Conservation (phyloP, 37 sponge, comb jelly and placozoan genomes). For the Tethya wilhelma region DNA sequence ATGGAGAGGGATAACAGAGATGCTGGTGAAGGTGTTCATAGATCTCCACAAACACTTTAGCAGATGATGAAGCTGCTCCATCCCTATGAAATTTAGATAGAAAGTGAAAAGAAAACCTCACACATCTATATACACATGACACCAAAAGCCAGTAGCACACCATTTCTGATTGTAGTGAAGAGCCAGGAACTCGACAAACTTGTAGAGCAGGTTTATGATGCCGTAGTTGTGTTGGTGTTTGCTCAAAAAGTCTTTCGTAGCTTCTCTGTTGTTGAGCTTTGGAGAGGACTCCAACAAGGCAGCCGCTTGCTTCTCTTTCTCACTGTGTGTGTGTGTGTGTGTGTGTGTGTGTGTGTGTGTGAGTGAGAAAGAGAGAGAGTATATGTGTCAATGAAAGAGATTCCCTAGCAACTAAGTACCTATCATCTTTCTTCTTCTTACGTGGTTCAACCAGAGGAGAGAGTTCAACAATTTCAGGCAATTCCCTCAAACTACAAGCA, state of each 20-base stretch:
- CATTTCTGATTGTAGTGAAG: slow-evolving; percentile 51
- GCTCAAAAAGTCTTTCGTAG: slow-evolving; percentile 17
- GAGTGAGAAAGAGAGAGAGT: neutral
- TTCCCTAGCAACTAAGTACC: neutral
- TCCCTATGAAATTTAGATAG: neutral
- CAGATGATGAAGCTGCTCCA: neutral
- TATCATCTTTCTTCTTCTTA: slow-evolving; percentile 3
- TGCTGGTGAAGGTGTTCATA: slow-evolving; percentile 57
- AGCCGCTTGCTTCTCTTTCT: neutral
- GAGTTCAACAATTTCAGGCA: slow-evolving; percentile 16
- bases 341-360: slow-evolving; percentile 11
- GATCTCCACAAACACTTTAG: slow-evolving; percentile 31
- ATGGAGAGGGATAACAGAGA: slow-evolving; percentile 47
- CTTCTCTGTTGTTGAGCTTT: slow-evolving; percentile 22
- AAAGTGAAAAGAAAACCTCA: neutral
- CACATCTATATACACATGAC: neutral
- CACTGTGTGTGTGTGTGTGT: slow-evolving; percentile 11
- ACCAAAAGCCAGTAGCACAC: slow-evolving; percentile 7
- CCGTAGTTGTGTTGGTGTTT: slow-evolving; percentile 46
- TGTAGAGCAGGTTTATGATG: slow-evolving; percentile 34
- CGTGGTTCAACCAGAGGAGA: slow-evolving; percentile 34
- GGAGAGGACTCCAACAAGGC: slow-evolving; percentile 18
- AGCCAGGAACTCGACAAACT: slow-evolving; percentile 43
- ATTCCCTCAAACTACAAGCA: slow-evolving; percentile 4
- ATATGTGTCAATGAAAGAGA: neutral